Evolutionary conservation across 2,888 invertebrate genomes (phyloP).

Genomic region (Chrysodeixis includens): DNA sequence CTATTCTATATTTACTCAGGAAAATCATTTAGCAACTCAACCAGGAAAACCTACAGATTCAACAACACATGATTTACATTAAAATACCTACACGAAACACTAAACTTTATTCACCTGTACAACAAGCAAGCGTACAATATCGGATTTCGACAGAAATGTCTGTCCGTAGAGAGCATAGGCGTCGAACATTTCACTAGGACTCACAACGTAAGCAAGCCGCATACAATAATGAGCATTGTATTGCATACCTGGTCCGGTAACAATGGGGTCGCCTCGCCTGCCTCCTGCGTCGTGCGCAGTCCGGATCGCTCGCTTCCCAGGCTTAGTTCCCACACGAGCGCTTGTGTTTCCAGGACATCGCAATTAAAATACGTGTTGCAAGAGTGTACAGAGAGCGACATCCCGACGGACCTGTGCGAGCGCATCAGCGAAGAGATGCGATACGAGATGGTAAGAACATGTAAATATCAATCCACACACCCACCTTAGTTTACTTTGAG

Average conservation of each 20-base stretch:
- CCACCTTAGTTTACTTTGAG: conserved; percentile 49
- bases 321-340: not conserved
- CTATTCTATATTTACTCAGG: too few species aligned
- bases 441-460: conserved; percentile 94
- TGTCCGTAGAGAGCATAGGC: not conserved
- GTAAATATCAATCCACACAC: conserved; percentile 82
- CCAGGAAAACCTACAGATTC: not conserved
- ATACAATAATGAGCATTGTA: not conserved
- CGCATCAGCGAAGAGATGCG: conserved; percentile 97
- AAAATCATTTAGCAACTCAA: not conserved
- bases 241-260: not conserved
- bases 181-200: not conserved
- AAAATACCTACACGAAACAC: not conserved
- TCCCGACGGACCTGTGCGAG: conserved; percentile 96
- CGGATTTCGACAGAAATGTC: not conserved
- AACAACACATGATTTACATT: not conserved
- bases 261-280: not conserved
- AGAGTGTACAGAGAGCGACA: conserved; percentile 96
- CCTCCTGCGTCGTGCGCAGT: not conserved
- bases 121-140: not conserved
- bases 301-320: not conserved
- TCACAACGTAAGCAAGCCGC: not conserved
- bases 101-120: not conserved
- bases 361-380: conserved; percentile 95
- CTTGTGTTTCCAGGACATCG: conserved; percentile 90